Conservation (phyloP, 2,113 vertebrate species). For the Cyanoramphus novaezelandiae region DNA sequence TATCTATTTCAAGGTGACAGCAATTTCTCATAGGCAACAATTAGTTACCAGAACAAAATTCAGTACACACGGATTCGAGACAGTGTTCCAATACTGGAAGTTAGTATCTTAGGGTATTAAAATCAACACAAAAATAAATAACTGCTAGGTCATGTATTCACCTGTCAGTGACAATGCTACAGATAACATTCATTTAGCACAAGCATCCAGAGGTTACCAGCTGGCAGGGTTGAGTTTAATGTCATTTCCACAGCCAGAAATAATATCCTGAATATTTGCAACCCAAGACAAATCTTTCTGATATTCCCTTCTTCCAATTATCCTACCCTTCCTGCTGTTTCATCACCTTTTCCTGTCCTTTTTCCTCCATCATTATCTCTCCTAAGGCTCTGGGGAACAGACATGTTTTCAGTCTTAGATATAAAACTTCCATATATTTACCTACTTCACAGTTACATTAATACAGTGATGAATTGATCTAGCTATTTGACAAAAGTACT, state of each 20-base stretch:
- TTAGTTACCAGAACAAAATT: not conserved
- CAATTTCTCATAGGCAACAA: not conserved
- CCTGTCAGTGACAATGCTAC: not conserved
- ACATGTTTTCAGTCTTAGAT: not conserved
- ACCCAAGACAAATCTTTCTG: not conserved
- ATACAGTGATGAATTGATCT: not conserved
- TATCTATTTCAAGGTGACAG: not conserved
- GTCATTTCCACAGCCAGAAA: conserved; percentile 12
- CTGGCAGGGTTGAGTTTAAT: not conserved
- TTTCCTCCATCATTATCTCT: not conserved
- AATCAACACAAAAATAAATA: not conserved
- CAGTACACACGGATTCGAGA: not conserved
- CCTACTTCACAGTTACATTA: not conserved
- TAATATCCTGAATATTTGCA: conserved; percentile 14
- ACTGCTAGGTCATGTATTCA: not conserved
- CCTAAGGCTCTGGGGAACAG: not conserved
- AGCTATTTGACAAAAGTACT: not conserved
- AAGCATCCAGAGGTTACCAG: not conserved
- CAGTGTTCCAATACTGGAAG: not conserved
- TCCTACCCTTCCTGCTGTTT: not conserved
- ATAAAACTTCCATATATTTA: not conserved
- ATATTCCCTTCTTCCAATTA: conserved; percentile 16
- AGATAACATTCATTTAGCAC: not conserved
- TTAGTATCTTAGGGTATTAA: not conserved
- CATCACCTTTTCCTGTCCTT: not conserved